Evolutionary conservation across 1,140 invertebrate genomes (phyloP), one percentile per base, ranked within the genome.

Genomic region (Panagrolaimus sp.): DNA sequence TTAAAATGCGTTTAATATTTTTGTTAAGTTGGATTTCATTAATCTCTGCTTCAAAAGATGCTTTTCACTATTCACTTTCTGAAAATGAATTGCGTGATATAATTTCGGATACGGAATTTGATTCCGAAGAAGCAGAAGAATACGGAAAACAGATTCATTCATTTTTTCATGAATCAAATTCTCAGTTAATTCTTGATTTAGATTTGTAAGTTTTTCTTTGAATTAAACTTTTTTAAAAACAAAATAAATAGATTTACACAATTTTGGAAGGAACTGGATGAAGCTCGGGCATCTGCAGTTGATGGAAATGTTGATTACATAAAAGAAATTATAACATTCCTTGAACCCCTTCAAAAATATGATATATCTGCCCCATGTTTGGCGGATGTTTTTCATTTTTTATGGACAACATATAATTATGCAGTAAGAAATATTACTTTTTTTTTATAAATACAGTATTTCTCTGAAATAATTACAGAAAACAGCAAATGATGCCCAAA

Each of bases 351-450:
- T 17, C 55, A 63, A 44, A 43, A 80, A 44, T 83, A 81, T 26
- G 80, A 82, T 48, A 71, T 82, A 17, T 79, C 77, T 7, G 74
- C 80, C 48, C 73, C 81, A 3, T 82, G 80, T 65, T 62, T 80
- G 12, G 67, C 80, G 3, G 80, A 82, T 68, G 45, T 82, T 43
- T 69, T 71, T 21, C 76, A 83, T 67, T 73, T 82, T 55, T 38
- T 83, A 15, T 80, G 73, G 73, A 82, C 79, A 26, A 80, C 76
- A 24, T 81, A 82, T 24, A 73, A 79, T 45, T 82, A 83, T 66
- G 82, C 82, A 10, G 32, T 38, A 38, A 38, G 32, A n/a, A n/a
- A n/a, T n/a, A n/a, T n/a, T n/a, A n/a, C n/a, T n/a, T n/a, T 7
- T 38, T 38, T 38, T 38, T 38, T 38, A 38, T 38, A 38, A n/a